phyloP scores from a whole-genome alignment of 2,797 vertebrate species.

The Scomberomorus guttatus region DNA sequence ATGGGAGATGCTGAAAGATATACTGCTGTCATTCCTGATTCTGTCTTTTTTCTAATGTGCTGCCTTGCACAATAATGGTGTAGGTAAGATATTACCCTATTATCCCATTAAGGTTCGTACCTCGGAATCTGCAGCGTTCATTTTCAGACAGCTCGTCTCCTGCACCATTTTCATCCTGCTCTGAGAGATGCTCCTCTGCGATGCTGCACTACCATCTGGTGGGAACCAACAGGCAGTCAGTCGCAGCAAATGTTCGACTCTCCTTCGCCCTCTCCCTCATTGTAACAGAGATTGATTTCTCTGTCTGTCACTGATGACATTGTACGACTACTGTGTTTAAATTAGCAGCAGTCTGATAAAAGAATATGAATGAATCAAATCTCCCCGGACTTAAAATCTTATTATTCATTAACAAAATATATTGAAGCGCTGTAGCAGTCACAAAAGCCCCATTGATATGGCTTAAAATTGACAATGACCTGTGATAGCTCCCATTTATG shows the following conservation, averaged over 20 bases:
- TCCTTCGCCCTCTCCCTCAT: slow-evolving; percentile 33
- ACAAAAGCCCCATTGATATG: slow-evolving; percentile 66
- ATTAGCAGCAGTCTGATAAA: slow-evolving; percentile 71
- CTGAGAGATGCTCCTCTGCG: slow-evolving; percentile 50
- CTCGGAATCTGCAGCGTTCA: slow-evolving; percentile 71
- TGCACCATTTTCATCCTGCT: slow-evolving; percentile 75
- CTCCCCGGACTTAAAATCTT: slow-evolving; percentile 59
- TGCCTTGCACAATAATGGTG: slow-evolving; percentile 71
- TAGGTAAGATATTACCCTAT: slow-evolving; percentile 75
- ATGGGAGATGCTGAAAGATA: slow-evolving; percentile 77
- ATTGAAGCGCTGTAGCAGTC: slow-evolving; percentile 51
- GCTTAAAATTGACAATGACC: slow-evolving; percentile 66
- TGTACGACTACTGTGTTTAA: slow-evolving; percentile 76
- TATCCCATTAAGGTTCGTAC: slow-evolving; percentile 74
- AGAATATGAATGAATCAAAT: slow-evolving; percentile 72
- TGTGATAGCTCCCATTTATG: slow-evolving; percentile 62
- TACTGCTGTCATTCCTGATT: slow-evolving; percentile 71
- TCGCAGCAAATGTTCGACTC: slow-evolving; percentile 40
- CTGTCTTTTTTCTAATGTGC: slow-evolving; percentile 64
- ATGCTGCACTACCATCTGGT: slow-evolving; percentile 82
- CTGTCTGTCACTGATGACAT: slow-evolving; percentile 79
- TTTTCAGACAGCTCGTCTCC: slow-evolving; percentile 76
- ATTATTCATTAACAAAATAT: slow-evolving; percentile 56
- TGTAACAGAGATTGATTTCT: slow-evolving; percentile 75
- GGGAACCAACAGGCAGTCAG: slow-evolving; percentile 54